Base-by-base conservation (phyloP, 1,140 invertebrate genomes). In the Zaprionus davidi region DNA sequence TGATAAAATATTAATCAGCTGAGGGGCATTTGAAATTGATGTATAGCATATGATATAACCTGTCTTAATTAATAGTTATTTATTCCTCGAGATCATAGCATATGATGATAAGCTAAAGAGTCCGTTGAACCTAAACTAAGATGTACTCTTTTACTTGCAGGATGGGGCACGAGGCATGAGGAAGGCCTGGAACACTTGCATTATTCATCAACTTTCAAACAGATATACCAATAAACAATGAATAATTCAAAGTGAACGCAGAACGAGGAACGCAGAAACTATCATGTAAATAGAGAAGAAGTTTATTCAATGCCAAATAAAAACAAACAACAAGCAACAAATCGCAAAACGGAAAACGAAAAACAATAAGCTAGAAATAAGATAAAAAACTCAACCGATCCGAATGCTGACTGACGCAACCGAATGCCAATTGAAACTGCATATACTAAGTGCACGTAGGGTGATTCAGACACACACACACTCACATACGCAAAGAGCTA, bases 321-420 rank as follows among this genome's bases (percentile, higher is more conserved):
- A 57, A 24, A 51, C 22, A 51, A 24, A 60, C 5, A 64, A 38
- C 28, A 55, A 44, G 26, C 6, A 63, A 49, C 28, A 55, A 55
- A 34, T 34, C 5, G 17, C 31, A 15, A 15, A 31, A 64, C 26
- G 20, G 13, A 59, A 31, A 51, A 36, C 28, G 41, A 44, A 59
- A 71, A 44, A n/a, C 7, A 59, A 36, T 22, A 62, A 36, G 55
- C 59, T 34, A 56, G 15, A 11, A 53, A 6, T 34, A 71, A 69
- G 28, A 36, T 34, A 24, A 31, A 59, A 51, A 64, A 34, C 36
- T 44, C 31, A 24, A 41, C 26, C 7, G 7, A 46, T 17, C 44
- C 62, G 74, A 64, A 81, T 68, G 63, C 73, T 77, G 79, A 81
- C 46, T 81, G 78, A 76, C 28, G 59, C 79, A 75, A 63, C 60